Evolutionary conservation across 2,888 invertebrate genomes (phyloP).

Genomic region (Salpingus planirostris): DNA sequence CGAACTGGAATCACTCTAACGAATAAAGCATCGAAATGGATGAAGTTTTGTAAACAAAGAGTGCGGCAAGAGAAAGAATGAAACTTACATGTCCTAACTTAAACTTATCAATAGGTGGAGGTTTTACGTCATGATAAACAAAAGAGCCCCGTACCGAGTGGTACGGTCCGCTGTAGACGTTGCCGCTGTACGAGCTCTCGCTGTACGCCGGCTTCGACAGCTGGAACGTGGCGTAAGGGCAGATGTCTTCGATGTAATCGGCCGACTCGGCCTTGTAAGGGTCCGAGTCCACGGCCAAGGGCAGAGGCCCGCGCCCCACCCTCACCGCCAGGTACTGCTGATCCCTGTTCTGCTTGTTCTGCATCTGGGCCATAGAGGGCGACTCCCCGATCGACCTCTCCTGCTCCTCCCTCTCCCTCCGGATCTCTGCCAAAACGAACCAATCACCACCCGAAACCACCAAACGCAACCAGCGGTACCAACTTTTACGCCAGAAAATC

Average conservation of each 20-base stretch:
- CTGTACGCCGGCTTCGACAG: slow-evolving; percentile 73
- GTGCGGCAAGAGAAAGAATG: slow-evolving; percentile 17
- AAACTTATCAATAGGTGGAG: slow-evolving; percentile 64
- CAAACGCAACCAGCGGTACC: slow-evolving; percentile 2
- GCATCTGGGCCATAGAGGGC: slow-evolving; percentile 67
- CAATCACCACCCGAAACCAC: not conserved
- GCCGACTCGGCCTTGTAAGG: slow-evolving; percentile 45
- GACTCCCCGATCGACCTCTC: slow-evolving; percentile 59
- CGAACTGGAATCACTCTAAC: not conserved
- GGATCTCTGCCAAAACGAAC: slow-evolving; percentile 37
- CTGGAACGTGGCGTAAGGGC: slow-evolving; percentile 88
- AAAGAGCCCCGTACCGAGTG: slow-evolving; percentile 79
- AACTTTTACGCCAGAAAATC: slow-evolving; percentile 63
- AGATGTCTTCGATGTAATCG: slow-evolving; percentile 90
- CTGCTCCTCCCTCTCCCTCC: slow-evolving; percentile 41
- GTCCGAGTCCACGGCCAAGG: slow-evolving; percentile 45
- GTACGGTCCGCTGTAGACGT: slow-evolving; percentile 79
- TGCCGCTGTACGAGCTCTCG: slow-evolving; percentile 84
- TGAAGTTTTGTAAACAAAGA: slow-evolving; percentile 1
- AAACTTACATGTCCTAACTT: slow-evolving; percentile 60
- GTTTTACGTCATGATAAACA: slow-evolving; percentile 83
- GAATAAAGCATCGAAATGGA: not conserved
- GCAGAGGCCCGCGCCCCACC: slow-evolving; percentile 37
- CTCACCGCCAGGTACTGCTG: slow-evolving; percentile 66
- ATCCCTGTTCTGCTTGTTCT: slow-evolving; percentile 73